Base-by-base conservation (phyloP, 2,113 vertebrate genomes). In the Vidua macroura region DNA sequence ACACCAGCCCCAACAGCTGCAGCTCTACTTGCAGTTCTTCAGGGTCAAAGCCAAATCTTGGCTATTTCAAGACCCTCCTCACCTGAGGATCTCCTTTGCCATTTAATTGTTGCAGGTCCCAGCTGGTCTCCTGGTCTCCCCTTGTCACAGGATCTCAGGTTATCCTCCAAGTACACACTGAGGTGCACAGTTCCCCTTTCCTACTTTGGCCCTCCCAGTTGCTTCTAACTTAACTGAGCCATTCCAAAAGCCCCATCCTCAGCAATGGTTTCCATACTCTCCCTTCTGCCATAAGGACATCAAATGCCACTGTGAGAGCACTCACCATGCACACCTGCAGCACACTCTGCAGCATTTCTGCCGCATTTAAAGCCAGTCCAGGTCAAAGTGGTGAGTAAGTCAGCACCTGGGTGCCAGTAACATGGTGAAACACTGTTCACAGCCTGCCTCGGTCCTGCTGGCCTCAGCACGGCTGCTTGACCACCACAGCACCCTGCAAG, bases 321-420 rank as follows among this genome's bases (percentile, higher is more conserved):
- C 79, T 84, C 67, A 35, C 53, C 14, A 1, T 64, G 23, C 58
- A 51, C 6, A 2, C 10, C 68, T 63, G 35, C 35, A 35, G 7
- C 35, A 35, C 2, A 1, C 44, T 88, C 68, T 28, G 25, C 39
- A 69, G 72, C 43, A 55, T 15, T 66, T 77, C 66, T 67, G 64
- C 43, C 75, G 56, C 7, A 0, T 28, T 91, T 37, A 74, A 18
- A 81, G 67, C 48, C 43, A 7, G 3, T 5, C 33, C 4, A 4
- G 77, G 70, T 51, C 80, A 17, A 64, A 30, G 70, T 1, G 37
- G 13, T 2, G 0, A 75, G 24, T 21, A 63, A 49, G 27, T 20
- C 66, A 78, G 55, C 0, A 5, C 8, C 22, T 0, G 0, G 48
- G 20, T 68, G n/a, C 53, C 53, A 25, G 27, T 8, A 39, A n/a